These are phyloP conservation scores for Drosophila littoralis DNA, from an alignment of 1,140 invertebrate species.

Conservation along the genomic window DNA sequence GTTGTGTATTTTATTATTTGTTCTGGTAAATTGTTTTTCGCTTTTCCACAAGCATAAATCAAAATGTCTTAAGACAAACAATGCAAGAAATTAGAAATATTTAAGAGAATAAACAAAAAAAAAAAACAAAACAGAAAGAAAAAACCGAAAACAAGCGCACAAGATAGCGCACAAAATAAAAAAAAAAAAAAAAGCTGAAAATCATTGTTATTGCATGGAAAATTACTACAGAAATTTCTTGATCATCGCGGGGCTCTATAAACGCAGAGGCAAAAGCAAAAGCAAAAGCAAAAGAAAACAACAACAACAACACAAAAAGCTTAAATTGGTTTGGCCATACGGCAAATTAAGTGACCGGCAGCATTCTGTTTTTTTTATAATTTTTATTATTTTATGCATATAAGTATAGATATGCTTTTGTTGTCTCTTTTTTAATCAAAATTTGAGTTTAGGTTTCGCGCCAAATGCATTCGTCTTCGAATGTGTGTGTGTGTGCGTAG, in stretches of 20 bases:
- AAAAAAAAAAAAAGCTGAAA: constrained; percentile 54
- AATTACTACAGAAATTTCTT: constrained; percentile 79
- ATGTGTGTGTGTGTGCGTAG: constrained; percentile 18
- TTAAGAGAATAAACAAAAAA: constrained; percentile 10
- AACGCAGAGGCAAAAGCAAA: constrained; percentile 45
- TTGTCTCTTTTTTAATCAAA: constrained; percentile 40
- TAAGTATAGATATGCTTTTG: constrained; percentile 8
- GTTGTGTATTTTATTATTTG: constrained; percentile 45
- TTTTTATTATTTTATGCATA: constrained; percentile 1
- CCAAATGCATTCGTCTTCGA: constrained; percentile 58
- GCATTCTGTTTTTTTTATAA: constrained; percentile 7
- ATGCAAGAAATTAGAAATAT: constrained; percentile 6
- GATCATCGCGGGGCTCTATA: constrained; percentile 40
- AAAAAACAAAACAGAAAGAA: constrained; percentile 16
- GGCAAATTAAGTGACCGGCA: constrained; percentile 63
- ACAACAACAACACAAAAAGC: constrained; percentile 53
- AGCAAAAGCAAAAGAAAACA: constrained; percentile 35
- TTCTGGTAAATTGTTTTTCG: constrained; percentile 46
- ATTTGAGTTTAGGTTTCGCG: constrained; percentile 57
- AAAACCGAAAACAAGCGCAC: constrained; percentile 35
- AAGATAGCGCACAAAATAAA: constrained; percentile 50
- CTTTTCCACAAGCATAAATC: constrained; percentile 15
- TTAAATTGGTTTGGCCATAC: constrained; percentile 72
- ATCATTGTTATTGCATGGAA: constrained; percentile 83
- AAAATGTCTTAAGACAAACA: background rate